Evolutionary conservation across 2,113 vertebrate species (phyloP), one percentile per base, ranked within the genome.

Genomic region (Ptyas mucosa): DNA sequence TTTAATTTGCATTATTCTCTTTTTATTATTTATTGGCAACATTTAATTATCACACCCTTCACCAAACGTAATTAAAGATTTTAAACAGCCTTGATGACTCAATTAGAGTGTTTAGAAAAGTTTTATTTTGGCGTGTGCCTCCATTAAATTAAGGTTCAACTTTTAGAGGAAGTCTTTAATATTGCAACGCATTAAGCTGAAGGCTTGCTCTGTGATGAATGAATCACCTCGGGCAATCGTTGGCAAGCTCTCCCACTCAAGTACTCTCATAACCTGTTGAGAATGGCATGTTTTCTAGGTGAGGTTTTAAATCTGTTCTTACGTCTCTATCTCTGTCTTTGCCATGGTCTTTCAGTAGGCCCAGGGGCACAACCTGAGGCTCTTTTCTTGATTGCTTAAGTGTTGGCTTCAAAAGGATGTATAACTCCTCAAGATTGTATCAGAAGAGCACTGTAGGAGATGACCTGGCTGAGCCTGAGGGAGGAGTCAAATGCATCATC

Each of bases 131-230:
- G 92, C 69, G 51, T 87, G 55, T 3, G 87, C 94, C 88, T 95
- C 93, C 95, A 94, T 96, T 97, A 97, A 96, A 96, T 96, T 94
- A 96, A 94, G 95, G 92, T 81, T 95, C 91, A 86, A 96, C 93
- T 93, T 94, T 95, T 95, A 94, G 91, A 95, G 96, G 94, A 97
- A 96, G 93, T 93, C 95, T 96, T 96, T 96, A 91, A 94, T 96
- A 97, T 95, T 95, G 91, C 94, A 96, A 93, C 93, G 92, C 91
- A 92, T 96, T 96, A 93, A 94, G 95, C 93, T 55, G 49, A 94
- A 93, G 93, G 89, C 93, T 86, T 89, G 90, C 94, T 94, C 58
- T 8, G 0, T 69, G 90, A 95, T 92, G 94, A 95, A 96, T 91
- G 96, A 96, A 96, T 94, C 96, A 95, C 90, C 0, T 3, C 89